A percentile compares a stretch with the other conserved stretches of the same genome.
Evolutionary conservation across 2,113 vertebrate species (phyloP).

Genomic region (Aix galericulata): DNA sequence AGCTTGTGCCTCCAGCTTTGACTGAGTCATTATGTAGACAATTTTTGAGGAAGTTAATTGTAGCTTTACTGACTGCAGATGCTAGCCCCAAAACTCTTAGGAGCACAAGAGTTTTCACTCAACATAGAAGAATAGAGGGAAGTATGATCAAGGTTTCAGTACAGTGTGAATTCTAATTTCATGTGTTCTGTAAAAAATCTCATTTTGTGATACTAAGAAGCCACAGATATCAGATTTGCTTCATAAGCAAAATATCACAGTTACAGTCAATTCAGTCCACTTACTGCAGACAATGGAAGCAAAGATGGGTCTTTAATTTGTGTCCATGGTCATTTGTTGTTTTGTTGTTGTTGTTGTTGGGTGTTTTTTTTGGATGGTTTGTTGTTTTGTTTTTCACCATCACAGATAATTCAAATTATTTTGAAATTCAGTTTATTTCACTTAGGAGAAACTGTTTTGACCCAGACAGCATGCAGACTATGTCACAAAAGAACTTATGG

Average conservation of each 20-base stretch:
- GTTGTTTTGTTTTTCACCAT: not conserved
- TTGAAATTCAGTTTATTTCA: not conserved
- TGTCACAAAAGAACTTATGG: not conserved
- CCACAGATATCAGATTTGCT: not conserved
- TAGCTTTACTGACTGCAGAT: not conserved
- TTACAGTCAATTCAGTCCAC: not conserved
- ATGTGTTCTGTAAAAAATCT: not conserved
- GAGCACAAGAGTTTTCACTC: not conserved
- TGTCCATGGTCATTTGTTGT: not conserved
- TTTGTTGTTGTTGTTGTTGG: not conserved
- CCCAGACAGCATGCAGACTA: not conserved
- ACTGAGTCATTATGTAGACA: not conserved
- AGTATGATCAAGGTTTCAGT: not conserved
- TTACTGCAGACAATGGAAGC: not conserved
- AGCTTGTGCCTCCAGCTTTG: not conserved
- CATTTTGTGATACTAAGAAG: not conserved
- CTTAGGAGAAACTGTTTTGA: not conserved
- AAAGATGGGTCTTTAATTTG: not conserved
- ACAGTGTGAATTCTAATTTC: not conserved
- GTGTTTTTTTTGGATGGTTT: not conserved
- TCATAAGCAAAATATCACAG: not conserved
- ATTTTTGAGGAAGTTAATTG: not conserved
- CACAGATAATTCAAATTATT: not conserved
- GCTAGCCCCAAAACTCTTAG: not conserved
- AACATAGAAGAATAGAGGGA: not conserved